Conservation (phyloP, 2,113 vertebrate species). For the Puffinus mauretanicus region DNA sequence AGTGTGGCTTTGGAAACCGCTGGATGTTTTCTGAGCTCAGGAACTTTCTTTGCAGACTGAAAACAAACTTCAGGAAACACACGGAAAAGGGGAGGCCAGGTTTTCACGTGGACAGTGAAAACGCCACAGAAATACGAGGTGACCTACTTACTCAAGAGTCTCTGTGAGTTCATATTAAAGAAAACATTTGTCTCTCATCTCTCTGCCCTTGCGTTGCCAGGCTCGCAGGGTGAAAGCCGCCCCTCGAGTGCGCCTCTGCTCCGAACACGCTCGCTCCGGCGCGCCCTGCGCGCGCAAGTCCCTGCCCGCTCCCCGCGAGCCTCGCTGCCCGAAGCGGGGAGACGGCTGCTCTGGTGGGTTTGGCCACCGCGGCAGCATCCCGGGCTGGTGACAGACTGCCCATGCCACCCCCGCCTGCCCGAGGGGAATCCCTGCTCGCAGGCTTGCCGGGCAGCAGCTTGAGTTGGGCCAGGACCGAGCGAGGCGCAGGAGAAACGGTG, state of each 20-base stretch:
- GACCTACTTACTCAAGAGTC: conserved; percentile 45
- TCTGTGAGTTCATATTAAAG: neutral
- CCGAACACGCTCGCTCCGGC: neutral
- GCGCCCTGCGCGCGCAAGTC: neutral
- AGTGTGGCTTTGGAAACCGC: neutral
- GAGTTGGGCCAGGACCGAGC: neutral
- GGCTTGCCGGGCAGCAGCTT: neutral
- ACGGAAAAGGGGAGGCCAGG: neutral
- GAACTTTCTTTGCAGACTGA: neutral
- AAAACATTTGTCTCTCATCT: conserved; percentile 1
- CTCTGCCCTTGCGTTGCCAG: neutral
- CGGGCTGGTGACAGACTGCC: neutral
- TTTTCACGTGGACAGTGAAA: neutral
- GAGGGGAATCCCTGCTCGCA: fast-evolving
- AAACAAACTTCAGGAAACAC: conserved; percentile 48
- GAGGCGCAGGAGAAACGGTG: fast-evolving
- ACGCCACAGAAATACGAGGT: neutral
- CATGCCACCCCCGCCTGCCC: fast-evolving
- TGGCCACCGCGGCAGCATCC: neutral
- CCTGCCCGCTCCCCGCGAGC: neutral
- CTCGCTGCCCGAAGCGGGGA: fast-evolving
- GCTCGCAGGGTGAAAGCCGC: neutral
- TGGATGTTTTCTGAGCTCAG: neutral
- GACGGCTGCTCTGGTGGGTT: neutral
- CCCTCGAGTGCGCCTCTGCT: neutral